phyloP scores from a whole-genome alignment of 92 coral and sea anemone species.

The Porites cylindrica region DNA sequence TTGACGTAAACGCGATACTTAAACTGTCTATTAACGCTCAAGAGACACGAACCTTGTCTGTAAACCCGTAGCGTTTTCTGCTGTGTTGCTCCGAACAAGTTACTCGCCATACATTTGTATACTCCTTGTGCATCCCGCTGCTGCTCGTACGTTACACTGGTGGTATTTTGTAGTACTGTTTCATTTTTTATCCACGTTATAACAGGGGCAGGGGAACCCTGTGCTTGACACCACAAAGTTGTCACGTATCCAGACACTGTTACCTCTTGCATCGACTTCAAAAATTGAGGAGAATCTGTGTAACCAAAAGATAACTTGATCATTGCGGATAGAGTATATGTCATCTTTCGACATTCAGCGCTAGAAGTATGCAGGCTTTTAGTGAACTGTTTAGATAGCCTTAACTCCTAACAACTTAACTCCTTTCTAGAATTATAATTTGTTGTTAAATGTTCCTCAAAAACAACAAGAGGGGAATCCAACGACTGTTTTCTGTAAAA shows the following conservation, averaged over 20 bases:
- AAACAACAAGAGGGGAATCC: too few relatives aligned
- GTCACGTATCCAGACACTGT: not conserved
- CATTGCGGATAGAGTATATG: too few relatives aligned
- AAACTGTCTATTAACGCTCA: too few relatives aligned
- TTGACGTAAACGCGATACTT: too few relatives aligned
- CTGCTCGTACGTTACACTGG: not conserved
- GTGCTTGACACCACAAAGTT: slow-evolving; percentile 28
- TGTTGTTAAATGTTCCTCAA: too few relatives aligned
- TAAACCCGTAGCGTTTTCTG: not conserved
- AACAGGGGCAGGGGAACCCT: slow-evolving; percentile 22
- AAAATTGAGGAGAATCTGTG: not conserved
- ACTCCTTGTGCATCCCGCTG: not conserved
- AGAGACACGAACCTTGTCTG: not conserved
- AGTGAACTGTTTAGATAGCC: too few relatives aligned
- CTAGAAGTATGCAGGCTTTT: too few relatives aligned
- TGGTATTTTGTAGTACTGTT: slow-evolving; percentile 11
- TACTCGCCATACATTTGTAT: not conserved
- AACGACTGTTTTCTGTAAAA: too few relatives aligned
- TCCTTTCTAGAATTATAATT: too few relatives aligned
- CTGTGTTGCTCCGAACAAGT: not conserved
- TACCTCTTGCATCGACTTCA: not conserved
- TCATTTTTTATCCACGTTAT: slow-evolving; percentile 29
- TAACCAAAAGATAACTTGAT: not conserved
- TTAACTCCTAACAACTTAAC: too few relatives aligned
- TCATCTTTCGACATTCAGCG: too few relatives aligned